Conservation (phyloP, 2,113 vertebrate genomes). For the Himantopus leucocephalus region DNA sequence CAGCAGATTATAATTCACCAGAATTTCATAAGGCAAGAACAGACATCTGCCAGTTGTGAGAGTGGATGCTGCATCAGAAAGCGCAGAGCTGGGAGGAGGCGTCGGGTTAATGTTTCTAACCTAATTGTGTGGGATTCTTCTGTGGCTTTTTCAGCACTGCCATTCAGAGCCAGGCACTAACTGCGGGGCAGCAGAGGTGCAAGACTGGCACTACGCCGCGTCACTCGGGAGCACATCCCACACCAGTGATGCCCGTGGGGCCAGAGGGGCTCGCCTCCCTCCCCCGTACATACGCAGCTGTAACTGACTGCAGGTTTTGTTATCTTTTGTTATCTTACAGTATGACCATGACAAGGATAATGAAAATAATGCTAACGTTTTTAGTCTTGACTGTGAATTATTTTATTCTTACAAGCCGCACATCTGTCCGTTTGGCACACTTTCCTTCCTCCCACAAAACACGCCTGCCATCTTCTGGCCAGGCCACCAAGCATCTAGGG, state of each 20-base stretch:
- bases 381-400: not conserved
- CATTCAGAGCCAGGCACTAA: not conserved
- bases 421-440: not conserved
- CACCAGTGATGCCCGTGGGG: not conserved
- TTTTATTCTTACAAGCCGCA: not conserved
- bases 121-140: not conserved
- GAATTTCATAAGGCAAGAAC: not conserved
- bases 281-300: not conserved
- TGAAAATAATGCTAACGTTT: not conserved
- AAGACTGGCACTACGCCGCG: fast-evolving
- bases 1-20: not conserved
- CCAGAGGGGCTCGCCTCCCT: not conserved
- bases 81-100: not conserved
- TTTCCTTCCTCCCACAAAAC: constrained; percentile 16
- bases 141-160: not conserved
- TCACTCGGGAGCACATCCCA: fast-evolving
- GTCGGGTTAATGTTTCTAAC: not conserved
- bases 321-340: not conserved
- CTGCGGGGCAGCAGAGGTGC: not conserved
- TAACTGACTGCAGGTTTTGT: not conserved
- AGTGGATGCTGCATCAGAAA: not conserved
- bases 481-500: not conserved
- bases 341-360: not conserved
- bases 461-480: constrained; percentile 67
- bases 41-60: not conserved